Evolutionary conservation across 2,797 vertebrate genomes (phyloP).

Genomic region (Loris lydekkerianus): DNA sequence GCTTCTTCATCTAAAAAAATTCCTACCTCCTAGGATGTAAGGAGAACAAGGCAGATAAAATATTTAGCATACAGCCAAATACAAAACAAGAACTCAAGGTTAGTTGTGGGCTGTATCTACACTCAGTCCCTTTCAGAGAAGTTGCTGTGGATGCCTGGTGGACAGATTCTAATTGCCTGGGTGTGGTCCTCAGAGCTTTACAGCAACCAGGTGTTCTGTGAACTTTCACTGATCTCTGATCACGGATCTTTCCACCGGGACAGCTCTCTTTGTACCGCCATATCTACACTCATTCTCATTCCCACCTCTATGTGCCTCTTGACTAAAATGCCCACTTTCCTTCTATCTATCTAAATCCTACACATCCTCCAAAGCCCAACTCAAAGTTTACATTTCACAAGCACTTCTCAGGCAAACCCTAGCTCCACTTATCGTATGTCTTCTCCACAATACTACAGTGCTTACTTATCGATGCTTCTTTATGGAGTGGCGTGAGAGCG

Average conservation of each 20-base stretch:
- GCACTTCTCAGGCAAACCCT: not conserved
- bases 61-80: not conserved
- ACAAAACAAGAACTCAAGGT: not conserved
- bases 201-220: not conserved
- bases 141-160: not conserved
- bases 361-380: not conserved
- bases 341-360: not conserved
- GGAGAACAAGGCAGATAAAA: not conserved
- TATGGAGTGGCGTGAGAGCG: not conserved
- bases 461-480: not conserved
- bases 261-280: not conserved
- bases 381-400: not conserved
- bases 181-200: not conserved
- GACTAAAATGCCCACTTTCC: not conserved
- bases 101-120: not conserved
- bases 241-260: not conserved
- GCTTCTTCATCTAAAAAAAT: conserved; percentile 48
- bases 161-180: not conserved
- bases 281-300: not conserved
- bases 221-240: not conserved
- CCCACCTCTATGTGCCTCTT: not conserved
- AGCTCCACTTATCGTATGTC: not conserved
- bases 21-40: not conserved
- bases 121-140: conserved; percentile 3
- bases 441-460: not conserved